A percentile compares a stretch with the other conserved stretches of the same genome.
Conservation (phyloP, 2,888 invertebrate species). For the Conistra vaccinii region DNA sequence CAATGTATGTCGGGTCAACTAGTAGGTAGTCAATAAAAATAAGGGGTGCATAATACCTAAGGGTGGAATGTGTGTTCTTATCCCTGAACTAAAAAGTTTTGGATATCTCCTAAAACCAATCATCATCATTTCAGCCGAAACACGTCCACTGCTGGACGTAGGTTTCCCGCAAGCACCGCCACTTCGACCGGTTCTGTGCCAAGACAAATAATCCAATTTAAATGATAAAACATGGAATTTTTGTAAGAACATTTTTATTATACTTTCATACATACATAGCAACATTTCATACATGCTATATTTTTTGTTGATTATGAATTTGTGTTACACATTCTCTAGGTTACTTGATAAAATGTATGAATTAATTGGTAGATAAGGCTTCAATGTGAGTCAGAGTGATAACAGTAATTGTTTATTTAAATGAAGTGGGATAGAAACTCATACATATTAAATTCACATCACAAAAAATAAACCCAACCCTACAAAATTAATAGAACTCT, state of each 20-base stretch:
- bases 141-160: too few species aligned
- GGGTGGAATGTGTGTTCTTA: too few species aligned
- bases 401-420: constrained; percentile 41
- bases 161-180: too few species aligned
- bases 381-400: constrained; percentile 45
- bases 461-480: constrained; percentile 43
- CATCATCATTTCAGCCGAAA: too few species aligned
- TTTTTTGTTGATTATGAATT: constrained; percentile 39
- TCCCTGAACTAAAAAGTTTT: too few species aligned
- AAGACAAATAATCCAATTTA: too few species aligned
- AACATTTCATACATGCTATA: constrained; percentile 50
- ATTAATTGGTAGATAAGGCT: constrained; percentile 61
- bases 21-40: too few species aligned
- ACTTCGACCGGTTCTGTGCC: too few species aligned
- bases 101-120: too few species aligned
- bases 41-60: too few species aligned
- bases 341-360: constrained; percentile 45
- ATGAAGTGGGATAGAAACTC: constrained; percentile 13
- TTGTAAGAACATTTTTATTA: constrained; percentile 53
- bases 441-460: constrained; percentile 24
- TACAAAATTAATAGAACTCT: constrained; percentile 24
- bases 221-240: constrained; percentile 11
- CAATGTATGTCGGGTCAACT: too few species aligned
- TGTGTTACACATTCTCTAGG: constrained; percentile 32
- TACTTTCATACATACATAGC: constrained; percentile 42